These are phyloP conservation scores for Bombyx mori DNA, from an alignment of 1,140 invertebrate genomes.

Conservation along the genomic window ASM3026992v2 NC_085116.1:12630001-12630500, in stretches of 20 bases:
- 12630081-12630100: constrained; percentile 64
- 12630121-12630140: constrained; percentile 64
- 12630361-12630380: constrained; percentile 1
- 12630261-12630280: constrained; percentile 45
- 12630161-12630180: constrained; percentile 70
- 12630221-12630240: constrained; percentile 43
- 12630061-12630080: constrained; percentile 61
- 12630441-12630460: constrained; percentile 58
- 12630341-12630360: background rate
- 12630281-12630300: constrained; percentile 54
- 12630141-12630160: constrained; percentile 46
- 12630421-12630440: constrained; percentile 67
- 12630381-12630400: constrained; percentile 1
- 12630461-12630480: constrained; percentile 71
- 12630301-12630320: constrained; percentile 31
- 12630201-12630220: constrained; percentile 65
- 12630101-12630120: constrained; percentile 68
- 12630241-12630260: constrained; percentile 60
- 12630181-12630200: constrained; percentile 68
- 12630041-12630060: constrained; percentile 57
- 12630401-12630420: constrained; percentile 40
- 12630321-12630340: constrained; percentile 40
- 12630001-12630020: constrained; percentile 67
- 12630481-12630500: constrained; percentile 73
- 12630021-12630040: constrained; percentile 67